These are phyloP conservation scores for Scomberomorus guttatus DNA, from an alignment of 2,797 vertebrate genomes.

Conservation along the genomic window DNA sequence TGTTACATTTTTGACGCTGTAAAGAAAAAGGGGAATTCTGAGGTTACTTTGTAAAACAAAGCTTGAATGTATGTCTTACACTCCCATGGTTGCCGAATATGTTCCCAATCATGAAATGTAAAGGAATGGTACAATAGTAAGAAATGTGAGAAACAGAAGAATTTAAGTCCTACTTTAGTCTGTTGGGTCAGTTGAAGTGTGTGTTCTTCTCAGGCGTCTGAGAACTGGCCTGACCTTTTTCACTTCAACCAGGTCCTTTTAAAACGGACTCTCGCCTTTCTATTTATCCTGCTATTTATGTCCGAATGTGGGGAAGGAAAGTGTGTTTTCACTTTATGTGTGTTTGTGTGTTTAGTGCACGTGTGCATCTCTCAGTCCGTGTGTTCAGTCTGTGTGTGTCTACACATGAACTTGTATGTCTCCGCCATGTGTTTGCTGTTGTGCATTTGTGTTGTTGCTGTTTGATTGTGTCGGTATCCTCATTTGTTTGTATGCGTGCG, in stretches of 20 bases:
- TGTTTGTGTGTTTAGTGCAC: conserved; percentile 39
- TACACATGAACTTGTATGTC: conserved; percentile 31
- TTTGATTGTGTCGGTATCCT: conserved; percentile 44
- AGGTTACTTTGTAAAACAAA: background rate
- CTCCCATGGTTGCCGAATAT: background rate
- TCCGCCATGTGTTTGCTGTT: background rate
- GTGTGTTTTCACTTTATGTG: conserved; percentile 32
- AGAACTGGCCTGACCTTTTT: conserved; percentile 66
- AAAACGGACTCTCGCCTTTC: conserved; percentile 59
- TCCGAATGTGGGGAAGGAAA: conserved; percentile 56
- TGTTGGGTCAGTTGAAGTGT: conserved; percentile 71
- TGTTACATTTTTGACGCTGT: background rate
- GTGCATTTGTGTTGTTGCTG: conserved; percentile 28
- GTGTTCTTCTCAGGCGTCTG: conserved; percentile 56
- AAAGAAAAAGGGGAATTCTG: background rate
- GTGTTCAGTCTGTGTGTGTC: conserved; percentile 9
- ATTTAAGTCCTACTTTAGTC: background rate
- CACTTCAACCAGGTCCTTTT: conserved; percentile 60
- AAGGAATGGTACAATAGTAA: too few relatives aligned
- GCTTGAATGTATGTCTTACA: background rate
- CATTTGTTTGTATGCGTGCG: conserved; percentile 12
- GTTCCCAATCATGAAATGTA: background rate
- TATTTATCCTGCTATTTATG: conserved; percentile 83
- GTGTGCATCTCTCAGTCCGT: background rate
- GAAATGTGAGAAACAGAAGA: too few relatives aligned